phyloP scores from a whole-genome alignment of 1,140 invertebrate genomes.

The Drosophila paulistorum region DNA sequence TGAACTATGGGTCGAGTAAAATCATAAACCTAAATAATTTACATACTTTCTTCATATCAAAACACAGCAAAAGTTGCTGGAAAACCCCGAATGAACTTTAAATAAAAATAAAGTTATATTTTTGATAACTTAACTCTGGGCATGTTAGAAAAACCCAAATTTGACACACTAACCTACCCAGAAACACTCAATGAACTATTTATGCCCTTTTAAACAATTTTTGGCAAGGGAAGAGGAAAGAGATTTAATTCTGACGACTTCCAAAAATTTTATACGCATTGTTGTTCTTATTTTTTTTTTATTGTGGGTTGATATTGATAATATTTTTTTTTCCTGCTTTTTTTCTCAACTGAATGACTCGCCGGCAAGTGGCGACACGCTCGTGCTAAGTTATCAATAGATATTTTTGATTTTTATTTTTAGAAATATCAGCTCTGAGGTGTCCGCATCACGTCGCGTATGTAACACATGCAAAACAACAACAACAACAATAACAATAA shows the following conservation, averaged over 20 bases:
- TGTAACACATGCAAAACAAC: slow-evolving; percentile 47
- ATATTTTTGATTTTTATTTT: slow-evolving; percentile 59
- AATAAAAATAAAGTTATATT: no score
- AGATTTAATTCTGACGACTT: no score
- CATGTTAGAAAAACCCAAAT: slow-evolving; percentile 6
- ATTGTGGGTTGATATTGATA: neutral
- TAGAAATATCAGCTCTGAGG: slow-evolving; percentile 50
- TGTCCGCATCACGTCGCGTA: slow-evolving; percentile 22
- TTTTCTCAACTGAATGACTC: slow-evolving; percentile 27
- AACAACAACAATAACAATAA: slow-evolving; percentile 58
- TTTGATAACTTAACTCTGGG: neutral
- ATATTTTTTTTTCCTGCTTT: slow-evolving; percentile 9
- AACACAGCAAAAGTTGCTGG: no score
- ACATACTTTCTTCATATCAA: no score
- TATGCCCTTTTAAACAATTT: neutral
- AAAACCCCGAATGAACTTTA: no score
- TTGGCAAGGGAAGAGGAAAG: no score
- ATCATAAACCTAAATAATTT: no score
- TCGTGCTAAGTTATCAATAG: slow-evolving; percentile 62
- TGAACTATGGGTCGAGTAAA: no score
- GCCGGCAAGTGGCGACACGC: slow-evolving; percentile 23
- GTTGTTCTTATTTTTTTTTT: neutral
- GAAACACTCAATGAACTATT: neutral
- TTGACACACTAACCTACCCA: slow-evolving; percentile 4
- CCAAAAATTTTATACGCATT: neutral